Evolutionary conservation across 2,113 vertebrate species (phyloP), one percentile per base, ranked within the genome.

Genomic region (Hassar affinis): DNA sequence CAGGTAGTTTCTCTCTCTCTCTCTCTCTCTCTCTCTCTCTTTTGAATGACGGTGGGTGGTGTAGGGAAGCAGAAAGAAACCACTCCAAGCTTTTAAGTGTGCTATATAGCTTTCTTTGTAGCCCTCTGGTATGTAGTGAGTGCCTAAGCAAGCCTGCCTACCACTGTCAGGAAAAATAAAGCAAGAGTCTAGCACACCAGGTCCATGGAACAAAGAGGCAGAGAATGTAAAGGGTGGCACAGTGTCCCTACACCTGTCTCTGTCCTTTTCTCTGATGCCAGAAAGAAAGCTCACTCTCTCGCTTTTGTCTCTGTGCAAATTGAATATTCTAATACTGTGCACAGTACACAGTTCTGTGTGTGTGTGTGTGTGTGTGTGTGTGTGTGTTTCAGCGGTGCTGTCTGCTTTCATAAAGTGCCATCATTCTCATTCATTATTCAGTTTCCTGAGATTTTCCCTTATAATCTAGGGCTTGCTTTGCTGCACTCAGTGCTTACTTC

Each of bases 391-490:
- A 54, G 68, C 78, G 81, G 78, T 83, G 71, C 75, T 71, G 45
- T 25, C 84, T 54, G 68, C 85, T 89, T 89, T 86, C 78, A 87
- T 71, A 71, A 71, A 87, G 64, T 76, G 57, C 59, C 72, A 52
- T 85, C 86, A 90, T 92, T 42, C 38, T 90, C 22, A 92, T 92
- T 90, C 22, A 92, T 92, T 91, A 91, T 92, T 92, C 80, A 71
- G 68, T 71, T 71, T 45, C 38, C 68, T 87, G 74, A 78, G 82
- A 85, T 87, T 89, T 42, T 85, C 83, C 59, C 47, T 81, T 76
- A 75, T 87, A 80, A 85, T 87, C 80, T 87, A 87, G 75, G 66
- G 61, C 74, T 68, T 81, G 69, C 87, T 85, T 84, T 85, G 74
- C 51, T 54, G 83, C 35, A 33, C 71, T 74, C 74, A 20, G 30